Evolutionary conservation across 2,888 invertebrate genomes (phyloP), one percentile per base, ranked within the genome.

Genomic region (Beris morrisii): DNA sequence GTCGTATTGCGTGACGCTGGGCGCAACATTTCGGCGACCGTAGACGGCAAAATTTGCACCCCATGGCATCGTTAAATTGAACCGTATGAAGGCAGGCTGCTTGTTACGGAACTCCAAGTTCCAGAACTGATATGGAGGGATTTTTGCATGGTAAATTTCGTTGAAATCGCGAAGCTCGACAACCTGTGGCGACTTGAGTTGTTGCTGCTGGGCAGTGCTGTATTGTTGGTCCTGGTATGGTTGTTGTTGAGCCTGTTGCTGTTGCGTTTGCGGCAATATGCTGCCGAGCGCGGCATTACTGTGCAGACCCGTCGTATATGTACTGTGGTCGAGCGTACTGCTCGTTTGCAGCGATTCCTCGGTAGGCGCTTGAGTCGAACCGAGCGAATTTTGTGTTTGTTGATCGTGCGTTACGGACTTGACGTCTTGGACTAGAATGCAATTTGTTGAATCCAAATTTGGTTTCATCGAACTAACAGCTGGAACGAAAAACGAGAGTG

Each of bases 1-100:
- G 80, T 98, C 97, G 81, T 97, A 95, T 82, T 95, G 94, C 70
- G 97, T 96, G 75, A 97, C 93, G 77, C 97, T 94, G 12, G 98
- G 98, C 44, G 94, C 93, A 64, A 95, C 93, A 82, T 96, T 97
- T 74, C 95, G 87, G 72, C 97, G 86, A 38, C 96, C 96, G 81
- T 97, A 96, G 69, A 98, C 91, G 58, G 97, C 98, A 77, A 98
- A 93, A 82, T 93, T 94, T 61, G 93, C 92, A 73, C 93, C 93
- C 92, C 93, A 93, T 53, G 94, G 93, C 74, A 95, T 84, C 68
- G 93, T 93, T 78, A 95, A 90, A 82, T 95, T 95, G 82, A 93
- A 87, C 74, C 91, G 87, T 76, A 93, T 91, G 79, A 92, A 93
- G 70, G 92, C 91, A 70, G 92, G 92, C 81, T 93, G 92, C 81